A percentile compares a stretch with the other conserved stretches of the same genome.
Evolutionary conservation across 1,140 invertebrate species (phyloP).

Genomic region (Achroia grisella): DNA sequence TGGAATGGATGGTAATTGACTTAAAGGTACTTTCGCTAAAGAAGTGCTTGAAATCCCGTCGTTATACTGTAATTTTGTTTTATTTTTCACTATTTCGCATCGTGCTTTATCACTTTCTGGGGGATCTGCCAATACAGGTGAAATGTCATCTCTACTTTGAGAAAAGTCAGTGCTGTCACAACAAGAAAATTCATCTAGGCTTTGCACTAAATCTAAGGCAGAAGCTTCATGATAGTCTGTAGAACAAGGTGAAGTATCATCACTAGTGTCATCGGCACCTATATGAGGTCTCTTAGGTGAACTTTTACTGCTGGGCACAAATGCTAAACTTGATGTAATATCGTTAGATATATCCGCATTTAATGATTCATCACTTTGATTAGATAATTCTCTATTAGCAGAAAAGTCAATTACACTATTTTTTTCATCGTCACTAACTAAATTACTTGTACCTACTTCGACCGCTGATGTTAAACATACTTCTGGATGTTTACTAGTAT

Average conservation of each 20-base stretch:
- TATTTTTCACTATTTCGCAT: neutral
- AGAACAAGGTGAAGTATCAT: slow-evolving; percentile 60
- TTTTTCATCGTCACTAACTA: slow-evolving; percentile 34
- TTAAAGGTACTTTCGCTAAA: slow-evolving; percentile 32
- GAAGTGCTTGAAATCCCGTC: slow-evolving; percentile 13
- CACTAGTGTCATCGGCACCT: slow-evolving; percentile 51
- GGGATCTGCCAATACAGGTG: slow-evolving; percentile 29
- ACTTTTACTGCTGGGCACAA: slow-evolving; percentile 58
- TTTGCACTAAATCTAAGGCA: slow-evolving; percentile 57
- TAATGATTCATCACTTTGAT: slow-evolving; percentile 49
- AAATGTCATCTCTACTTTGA: slow-evolving; percentile 57
- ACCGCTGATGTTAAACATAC: slow-evolving; percentile 4
- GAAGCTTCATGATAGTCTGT: slow-evolving; percentile 67
- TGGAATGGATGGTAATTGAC: slow-evolving; percentile 51
- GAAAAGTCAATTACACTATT: slow-evolving; percentile 23
- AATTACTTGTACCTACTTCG: slow-evolving; percentile 7
- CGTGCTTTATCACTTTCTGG: slow-evolving; percentile 5
- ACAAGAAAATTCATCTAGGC: slow-evolving; percentile 54
- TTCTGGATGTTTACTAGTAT: slow-evolving; percentile 9
- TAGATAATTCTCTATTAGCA: slow-evolving; percentile 35
- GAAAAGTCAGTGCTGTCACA: slow-evolving; percentile 60
- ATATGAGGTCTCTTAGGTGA: slow-evolving; percentile 36
- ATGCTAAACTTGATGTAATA: slow-evolving; percentile 62
- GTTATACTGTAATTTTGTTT: slow-evolving; percentile 5
- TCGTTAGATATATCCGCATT: slow-evolving; percentile 62